Evolutionary conservation across 2,888 invertebrate genomes (phyloP).

Genomic region (Leucophora obtusa): DNA sequence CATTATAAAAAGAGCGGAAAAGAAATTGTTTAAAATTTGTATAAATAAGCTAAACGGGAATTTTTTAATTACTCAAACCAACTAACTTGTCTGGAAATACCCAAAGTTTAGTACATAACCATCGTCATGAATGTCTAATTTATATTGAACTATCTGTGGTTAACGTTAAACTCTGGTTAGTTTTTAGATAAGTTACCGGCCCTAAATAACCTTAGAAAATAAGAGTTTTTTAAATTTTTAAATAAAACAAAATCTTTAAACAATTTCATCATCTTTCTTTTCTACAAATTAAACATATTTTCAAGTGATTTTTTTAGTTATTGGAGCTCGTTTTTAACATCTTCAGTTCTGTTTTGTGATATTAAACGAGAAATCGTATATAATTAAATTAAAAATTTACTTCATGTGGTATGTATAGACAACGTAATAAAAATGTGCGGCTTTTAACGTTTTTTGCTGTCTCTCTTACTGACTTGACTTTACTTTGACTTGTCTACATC

Average conservation of each 20-base stretch:
- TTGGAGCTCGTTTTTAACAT: not conserved
- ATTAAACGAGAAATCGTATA: not conserved
- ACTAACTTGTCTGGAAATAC: no score
- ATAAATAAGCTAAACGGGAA: not conserved
- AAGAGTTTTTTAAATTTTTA: no score
- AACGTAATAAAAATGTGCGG: not conserved
- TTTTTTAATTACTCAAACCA: not conserved
- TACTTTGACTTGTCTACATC: slow-evolving; percentile 51
- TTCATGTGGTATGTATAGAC: slow-evolving; percentile 2
- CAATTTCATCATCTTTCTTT: slow-evolving; percentile 11
- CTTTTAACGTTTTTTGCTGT: not conserved
- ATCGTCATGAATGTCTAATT: no score
- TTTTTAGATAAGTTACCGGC: no score
- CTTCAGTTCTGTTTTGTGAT: not conserved
- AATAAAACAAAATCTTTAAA: slow-evolving; percentile 1
- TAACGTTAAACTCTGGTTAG: no score
- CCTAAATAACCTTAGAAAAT: no score
- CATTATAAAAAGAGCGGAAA: not conserved
- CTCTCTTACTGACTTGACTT: slow-evolving; percentile 6
- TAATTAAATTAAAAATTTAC: not conserved
- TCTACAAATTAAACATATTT: not conserved
- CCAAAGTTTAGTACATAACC: no score
- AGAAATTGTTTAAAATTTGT: not conserved
- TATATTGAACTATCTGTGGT: no score
- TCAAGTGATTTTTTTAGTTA: not conserved